phyloP scores from a whole-genome alignment of 2,888 invertebrate genomes.

The Elegia similella region DNA sequence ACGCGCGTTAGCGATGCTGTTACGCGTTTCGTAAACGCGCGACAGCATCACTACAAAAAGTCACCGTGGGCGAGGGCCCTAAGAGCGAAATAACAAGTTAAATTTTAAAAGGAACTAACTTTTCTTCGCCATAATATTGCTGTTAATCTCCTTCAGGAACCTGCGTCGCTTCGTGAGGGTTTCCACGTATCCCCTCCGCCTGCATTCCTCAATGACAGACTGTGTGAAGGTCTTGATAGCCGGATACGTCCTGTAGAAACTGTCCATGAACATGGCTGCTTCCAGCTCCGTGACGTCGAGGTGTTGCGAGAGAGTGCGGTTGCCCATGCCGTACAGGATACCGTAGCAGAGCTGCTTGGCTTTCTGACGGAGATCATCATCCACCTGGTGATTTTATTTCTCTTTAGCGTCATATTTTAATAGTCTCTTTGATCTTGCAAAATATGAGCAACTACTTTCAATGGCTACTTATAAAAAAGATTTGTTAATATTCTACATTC shows the following conservation, averaged over 20 bases:
- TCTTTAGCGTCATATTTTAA: no score
- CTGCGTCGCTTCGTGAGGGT: conserved; percentile 91
- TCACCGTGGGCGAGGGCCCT: no score
- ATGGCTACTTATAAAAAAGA: no score
- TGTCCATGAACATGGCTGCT: conserved; percentile 89
- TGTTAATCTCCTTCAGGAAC: conserved; percentile 88
- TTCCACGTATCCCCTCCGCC: conserved; percentile 88
- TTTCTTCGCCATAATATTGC: conserved; percentile 79
- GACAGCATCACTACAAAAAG: no score
- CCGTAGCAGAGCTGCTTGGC: conserved; percentile 97
- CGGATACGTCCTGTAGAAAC: conserved; percentile 90
- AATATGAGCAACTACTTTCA: no score
- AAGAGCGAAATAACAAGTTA: no score
- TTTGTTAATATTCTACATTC: no score
- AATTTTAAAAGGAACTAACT: conserved; percentile 26
- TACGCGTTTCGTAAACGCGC: no score
- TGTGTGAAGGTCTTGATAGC: conserved; percentile 83
- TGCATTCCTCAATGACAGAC: conserved; percentile 83
- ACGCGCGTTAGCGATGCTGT: no score
- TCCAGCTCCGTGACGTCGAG: conserved; percentile 89
- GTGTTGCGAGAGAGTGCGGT: conserved; percentile 89
- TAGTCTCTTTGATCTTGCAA: no score
- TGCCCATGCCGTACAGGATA: conserved; percentile 98
- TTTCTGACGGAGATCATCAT: conserved; percentile 89
- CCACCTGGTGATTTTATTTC: conserved; percentile 75